These are phyloP conservation scores for Peromyscus aztecus DNA, from an alignment of 2,797 vertebrate genomes.

Conservation along the genomic window DNA sequence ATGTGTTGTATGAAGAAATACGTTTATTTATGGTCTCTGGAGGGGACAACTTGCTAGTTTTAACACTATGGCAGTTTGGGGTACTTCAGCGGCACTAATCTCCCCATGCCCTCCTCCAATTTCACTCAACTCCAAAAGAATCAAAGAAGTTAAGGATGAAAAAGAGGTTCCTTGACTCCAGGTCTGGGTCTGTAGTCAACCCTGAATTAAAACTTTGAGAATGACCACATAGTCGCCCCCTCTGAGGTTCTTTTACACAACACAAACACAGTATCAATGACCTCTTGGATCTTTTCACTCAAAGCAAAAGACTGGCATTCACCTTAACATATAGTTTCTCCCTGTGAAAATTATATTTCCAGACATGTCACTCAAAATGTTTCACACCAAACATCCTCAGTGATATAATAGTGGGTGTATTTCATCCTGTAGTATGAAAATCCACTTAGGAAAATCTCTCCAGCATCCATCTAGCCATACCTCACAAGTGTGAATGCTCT, in stretches of 20 bases:
- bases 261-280: background rate
- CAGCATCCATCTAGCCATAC: background rate
- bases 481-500: conserved; percentile 7
- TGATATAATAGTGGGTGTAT: background rate
- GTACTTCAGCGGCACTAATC: background rate
- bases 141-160: background rate
- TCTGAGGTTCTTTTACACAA: background rate
- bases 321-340: background rate
- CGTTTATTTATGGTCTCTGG: background rate
- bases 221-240: background rate
- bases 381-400: conserved; percentile 32
- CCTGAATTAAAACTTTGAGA: background rate
- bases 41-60: conserved; percentile 19
- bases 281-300: conserved; percentile 14
- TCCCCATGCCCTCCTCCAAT: background rate
- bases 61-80: background rate
- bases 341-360: background rate
- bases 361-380: conserved; percentile 46
- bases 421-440: conserved; percentile 20
- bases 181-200: background rate
- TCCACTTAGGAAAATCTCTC: conserved; percentile 53
- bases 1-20: conserved; percentile 15
- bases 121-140: conserved; percentile 47
- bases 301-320: conserved; percentile 15
- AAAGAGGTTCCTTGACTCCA: background rate